phyloP scores from a whole-genome alignment of 2,797 vertebrate genomes.

The Hyperoplus immaculatus region DNA sequence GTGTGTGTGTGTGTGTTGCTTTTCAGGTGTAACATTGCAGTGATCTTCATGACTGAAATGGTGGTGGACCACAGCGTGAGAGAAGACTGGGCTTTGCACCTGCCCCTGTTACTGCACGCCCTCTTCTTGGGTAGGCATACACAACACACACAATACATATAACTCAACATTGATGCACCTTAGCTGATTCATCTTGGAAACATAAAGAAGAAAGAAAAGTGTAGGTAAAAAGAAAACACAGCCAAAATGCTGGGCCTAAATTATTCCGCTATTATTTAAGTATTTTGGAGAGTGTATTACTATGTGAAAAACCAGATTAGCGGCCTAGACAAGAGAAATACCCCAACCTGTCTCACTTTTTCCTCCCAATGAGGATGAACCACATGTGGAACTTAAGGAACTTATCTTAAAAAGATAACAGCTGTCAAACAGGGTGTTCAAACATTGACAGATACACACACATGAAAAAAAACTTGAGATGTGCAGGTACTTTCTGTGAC shows the following conservation, averaged over 20 bases:
- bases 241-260: background rate
- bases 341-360: background rate
- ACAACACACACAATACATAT: background rate
- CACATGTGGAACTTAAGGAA: background rate
- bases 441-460: background rate
- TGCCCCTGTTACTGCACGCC: slow-evolving; percentile 95
- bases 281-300: background rate
- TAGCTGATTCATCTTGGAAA: background rate
- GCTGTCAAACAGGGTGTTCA: slow-evolving; percentile 9
- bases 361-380: slow-evolving; percentile 5
- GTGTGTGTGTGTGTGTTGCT: slow-evolving; percentile 15
- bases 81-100: slow-evolving; percentile 98
- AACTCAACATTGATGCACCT: background rate
- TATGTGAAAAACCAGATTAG: slow-evolving; percentile 11
- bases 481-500: slow-evolving; percentile 43
- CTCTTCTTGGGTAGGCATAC: slow-evolving; percentile 93
- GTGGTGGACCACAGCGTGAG: slow-evolving; percentile 99
- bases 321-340: background rate
- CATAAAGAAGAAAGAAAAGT: background rate
- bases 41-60: slow-evolving; percentile 99
- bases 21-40: slow-evolving; percentile 96
- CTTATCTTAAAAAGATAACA: slow-evolving; percentile 22
- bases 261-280: background rate
- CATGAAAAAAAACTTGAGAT: slow-evolving; percentile 11
- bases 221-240: background rate